phyloP scores from a whole-genome alignment of 2,888 invertebrate genomes.

The Drosophila aldrichi region DNA sequence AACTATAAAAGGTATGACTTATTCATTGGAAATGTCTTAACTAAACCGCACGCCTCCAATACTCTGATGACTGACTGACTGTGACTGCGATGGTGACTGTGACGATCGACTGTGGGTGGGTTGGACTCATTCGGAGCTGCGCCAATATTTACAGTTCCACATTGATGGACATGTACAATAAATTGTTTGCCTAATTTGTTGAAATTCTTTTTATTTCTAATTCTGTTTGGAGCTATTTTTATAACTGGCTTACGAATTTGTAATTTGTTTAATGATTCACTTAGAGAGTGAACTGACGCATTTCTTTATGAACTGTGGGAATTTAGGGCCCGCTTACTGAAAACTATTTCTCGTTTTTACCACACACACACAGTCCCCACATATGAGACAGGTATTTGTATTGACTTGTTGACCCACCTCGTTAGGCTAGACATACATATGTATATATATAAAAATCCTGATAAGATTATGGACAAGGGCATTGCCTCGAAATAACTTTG shows the following conservation, averaged over 20 bases:
- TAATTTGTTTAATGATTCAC: constrained; percentile 79
- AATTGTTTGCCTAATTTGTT: constrained; percentile 66
- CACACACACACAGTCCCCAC: constrained; percentile 21
- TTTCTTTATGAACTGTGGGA: constrained; percentile 67
- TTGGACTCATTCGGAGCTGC: constrained; percentile 34
- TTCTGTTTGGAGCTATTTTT: constrained; percentile 64
- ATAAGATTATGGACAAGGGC: constrained; percentile 57
- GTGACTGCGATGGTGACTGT: not conserved
- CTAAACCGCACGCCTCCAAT: constrained; percentile 4
- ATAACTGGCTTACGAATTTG: constrained; percentile 77
- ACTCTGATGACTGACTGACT: not conserved
- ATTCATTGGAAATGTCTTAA: constrained; percentile 25
- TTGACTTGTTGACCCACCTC: constrained; percentile 62
- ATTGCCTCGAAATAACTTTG: constrained; percentile 31
- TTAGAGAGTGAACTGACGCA: constrained; percentile 51
- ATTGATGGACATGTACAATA: constrained; percentile 66
- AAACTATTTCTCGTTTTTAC: constrained; percentile 3
- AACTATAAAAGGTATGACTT: constrained; percentile 41
- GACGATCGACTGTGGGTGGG: constrained; percentile 47
- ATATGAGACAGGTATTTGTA: constrained; percentile 32
- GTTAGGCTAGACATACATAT: constrained; percentile 38
- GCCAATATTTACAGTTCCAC: constrained; percentile 74
- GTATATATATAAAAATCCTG: constrained; percentile 7
- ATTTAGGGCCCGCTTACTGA: constrained; percentile 33
- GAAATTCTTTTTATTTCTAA: constrained; percentile 34